Evolutionary conservation across 2,888 invertebrate genomes (phyloP), one percentile per base, ranked within the genome.

Genomic region (Cheilosia vernalis): DNA sequence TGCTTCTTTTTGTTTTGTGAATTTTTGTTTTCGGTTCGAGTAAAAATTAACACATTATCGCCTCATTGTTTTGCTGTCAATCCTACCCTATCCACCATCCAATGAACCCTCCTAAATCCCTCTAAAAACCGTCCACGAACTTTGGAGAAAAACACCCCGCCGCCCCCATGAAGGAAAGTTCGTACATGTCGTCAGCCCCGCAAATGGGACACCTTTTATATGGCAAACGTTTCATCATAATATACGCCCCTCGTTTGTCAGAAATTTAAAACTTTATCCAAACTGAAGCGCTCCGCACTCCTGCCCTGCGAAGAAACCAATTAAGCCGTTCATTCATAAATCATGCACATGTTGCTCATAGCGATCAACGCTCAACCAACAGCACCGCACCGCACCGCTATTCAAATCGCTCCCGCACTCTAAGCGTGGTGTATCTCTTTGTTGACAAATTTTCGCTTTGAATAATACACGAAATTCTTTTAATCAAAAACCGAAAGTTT

Each of bases 401-500:
- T 27, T 6, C 21, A 47, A 64, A 49, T 13, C 24, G 24, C 24
- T 13, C 6, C 21, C 1, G 1, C 19, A 9, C 27, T 9, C 27
- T 9, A 0, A 4, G 15, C 7, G 2, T 0, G 2, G 19, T 19
- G 9, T 19, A 1, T 9, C 17, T 47, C 9, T 19, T 17, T 33
- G 5, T 21, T 6, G 19, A 13, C 79, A 80, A 85, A 80, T 85
- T 70, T 80, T 81, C 85, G 81, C 81, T 66, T 55, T 77, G 30
- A 56, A 77, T 77, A 81, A 81, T 53, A 72, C 30, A 81, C 61
- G 30, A 77, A 85, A 77, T 76, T 77, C 76, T 72, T 85, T 81
- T 85, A 85, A 85, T 85, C 81, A 85, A 85, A 85, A 81, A 76
- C 66, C 53, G 56, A 66, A 81, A 85, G 72, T 76, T 81, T 77